These are phyloP conservation scores for Apis florea DNA, from an alignment of 1,140 invertebrate genomes.

Conservation along the genomic window DNA sequence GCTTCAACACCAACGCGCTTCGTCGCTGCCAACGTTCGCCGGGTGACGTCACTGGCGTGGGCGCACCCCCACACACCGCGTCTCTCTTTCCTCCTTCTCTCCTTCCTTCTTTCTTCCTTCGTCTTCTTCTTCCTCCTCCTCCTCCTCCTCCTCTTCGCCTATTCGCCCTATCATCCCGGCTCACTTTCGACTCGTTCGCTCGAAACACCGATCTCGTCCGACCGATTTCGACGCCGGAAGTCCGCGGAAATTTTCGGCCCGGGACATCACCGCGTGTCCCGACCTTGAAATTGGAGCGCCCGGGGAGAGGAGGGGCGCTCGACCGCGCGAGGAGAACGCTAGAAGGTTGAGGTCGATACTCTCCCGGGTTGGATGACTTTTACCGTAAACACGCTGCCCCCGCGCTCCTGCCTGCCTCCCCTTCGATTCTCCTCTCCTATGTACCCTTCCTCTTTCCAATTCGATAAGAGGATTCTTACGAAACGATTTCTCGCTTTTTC, in stretches of 20 bases:
- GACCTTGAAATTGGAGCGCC: slow-evolving; percentile 40
- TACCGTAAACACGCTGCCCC: slow-evolving; percentile 45
- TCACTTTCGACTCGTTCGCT: slow-evolving; percentile 23
- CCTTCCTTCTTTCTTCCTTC: background rate
- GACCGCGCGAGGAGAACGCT: background rate
- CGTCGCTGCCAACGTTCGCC: slow-evolving; percentile 73
- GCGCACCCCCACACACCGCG: slow-evolving; percentile 72
- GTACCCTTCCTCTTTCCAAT: background rate
- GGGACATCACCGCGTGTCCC: background rate
- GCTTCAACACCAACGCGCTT: slow-evolving; percentile 62
- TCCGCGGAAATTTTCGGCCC: slow-evolving; percentile 11
- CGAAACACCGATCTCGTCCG: background rate
- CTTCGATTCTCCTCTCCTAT: background rate
- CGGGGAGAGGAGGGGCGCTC: background rate
- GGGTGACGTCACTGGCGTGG: slow-evolving; percentile 76
- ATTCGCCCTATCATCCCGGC: slow-evolving; percentile 31
- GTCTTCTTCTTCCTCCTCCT: background rate
- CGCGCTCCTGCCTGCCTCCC: background rate
- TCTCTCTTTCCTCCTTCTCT: slow-evolving; percentile 12
- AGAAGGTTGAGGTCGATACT: slow-evolving; percentile 47
- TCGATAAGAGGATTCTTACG: background rate
- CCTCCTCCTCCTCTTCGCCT: background rate
- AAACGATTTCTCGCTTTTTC: background rate
- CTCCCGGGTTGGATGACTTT: slow-evolving; percentile 51
- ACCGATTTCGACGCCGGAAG: slow-evolving; percentile 21